Conservation (phyloP, 2,888 invertebrate species). For the Cataglyphis livida region DNA sequence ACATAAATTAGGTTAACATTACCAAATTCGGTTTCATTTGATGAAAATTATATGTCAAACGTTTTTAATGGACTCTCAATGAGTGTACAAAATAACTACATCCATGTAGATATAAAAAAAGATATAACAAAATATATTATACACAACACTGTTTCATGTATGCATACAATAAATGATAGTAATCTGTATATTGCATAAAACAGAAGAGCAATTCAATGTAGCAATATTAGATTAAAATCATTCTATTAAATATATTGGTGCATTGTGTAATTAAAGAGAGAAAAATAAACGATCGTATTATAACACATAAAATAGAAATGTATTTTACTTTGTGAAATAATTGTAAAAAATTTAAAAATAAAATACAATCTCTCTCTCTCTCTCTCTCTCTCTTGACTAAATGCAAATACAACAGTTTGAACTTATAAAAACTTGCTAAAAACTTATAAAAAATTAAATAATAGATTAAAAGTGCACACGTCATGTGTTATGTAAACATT, state of each 20-base stretch:
- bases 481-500: slow-evolving; percentile 7
- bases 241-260: slow-evolving; percentile 10
- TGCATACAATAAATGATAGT: slow-evolving; percentile 12
- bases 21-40: neutral
- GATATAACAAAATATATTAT: neutral
- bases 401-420: neutral
- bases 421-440: neutral
- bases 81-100: slow-evolving; percentile 6
- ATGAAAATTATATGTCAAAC: slow-evolving; percentile 14
- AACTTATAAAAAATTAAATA: slow-evolving; percentile 11
- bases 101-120: slow-evolving; percentile 25
- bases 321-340: neutral
- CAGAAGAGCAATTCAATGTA: slow-evolving; percentile 1
- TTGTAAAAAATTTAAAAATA: neutral
- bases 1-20: slow-evolving; percentile 37
- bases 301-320: slow-evolving; percentile 14
- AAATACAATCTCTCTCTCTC: slow-evolving; percentile 13
- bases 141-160: slow-evolving; percentile 7
- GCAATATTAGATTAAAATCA: slow-evolving; percentile 25
- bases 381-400: neutral
- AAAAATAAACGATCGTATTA: slow-evolving; percentile 20
- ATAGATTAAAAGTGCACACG: slow-evolving; percentile 21
- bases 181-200: neutral
- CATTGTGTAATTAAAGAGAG: slow-evolving; percentile 21
- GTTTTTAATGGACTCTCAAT: slow-evolving; percentile 27